These are phyloP conservation scores for Aradophagus sp. DNA, from an alignment of 1,140 invertebrate genomes.

Conservation along the genomic window DNA sequence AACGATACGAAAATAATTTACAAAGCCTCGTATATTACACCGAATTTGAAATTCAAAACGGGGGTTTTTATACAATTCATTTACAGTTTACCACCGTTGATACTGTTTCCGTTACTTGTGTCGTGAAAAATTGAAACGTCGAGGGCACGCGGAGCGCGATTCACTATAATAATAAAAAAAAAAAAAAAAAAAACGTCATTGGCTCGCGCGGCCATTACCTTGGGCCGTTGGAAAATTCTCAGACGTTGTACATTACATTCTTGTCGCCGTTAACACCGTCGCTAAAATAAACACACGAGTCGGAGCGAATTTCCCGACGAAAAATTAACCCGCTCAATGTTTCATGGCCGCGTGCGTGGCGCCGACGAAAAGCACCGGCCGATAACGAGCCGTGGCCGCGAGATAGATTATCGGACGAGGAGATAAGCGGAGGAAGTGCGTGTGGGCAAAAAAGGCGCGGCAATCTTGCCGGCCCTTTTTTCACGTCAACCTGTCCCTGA, in stretches of 20 bases:
- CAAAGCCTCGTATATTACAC: too few relatives aligned
- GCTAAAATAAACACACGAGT: slow-evolving; percentile 38
- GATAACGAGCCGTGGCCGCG: slow-evolving; percentile 44
- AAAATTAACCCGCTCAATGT: slow-evolving; percentile 9
- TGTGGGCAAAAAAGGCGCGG: slow-evolving; percentile 21
- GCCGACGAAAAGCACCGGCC: slow-evolving; percentile 33
- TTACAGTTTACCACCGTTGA: neutral
- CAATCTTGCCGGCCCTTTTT: slow-evolving; percentile 33
- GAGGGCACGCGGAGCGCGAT: neutral
- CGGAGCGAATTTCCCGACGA: slow-evolving; percentile 12
- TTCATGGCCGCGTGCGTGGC: slow-evolving; percentile 27
- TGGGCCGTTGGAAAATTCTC: slow-evolving; percentile 14
- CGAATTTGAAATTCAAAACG: too few relatives aligned
- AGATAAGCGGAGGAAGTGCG: slow-evolving; percentile 32
- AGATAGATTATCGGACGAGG: slow-evolving; percentile 44
- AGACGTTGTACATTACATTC: slow-evolving; percentile 20
- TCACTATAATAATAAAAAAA: slow-evolving; percentile 35
- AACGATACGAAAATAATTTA: too few relatives aligned
- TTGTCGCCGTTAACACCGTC: slow-evolving; percentile 21
- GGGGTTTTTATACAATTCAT: too few relatives aligned
- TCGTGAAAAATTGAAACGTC: too few relatives aligned
- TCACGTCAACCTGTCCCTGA: slow-evolving; percentile 42
- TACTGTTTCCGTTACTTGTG: too few relatives aligned
- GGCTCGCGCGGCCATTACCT: slow-evolving; percentile 16
- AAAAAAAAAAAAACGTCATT: too few relatives aligned